Percentiles rank a stretch among this genome's conserved stretches.
These are phyloP conservation scores for Keiferia lycopersicella DNA, from an alignment of 2,888 invertebrate species.

Conservation along the genomic window DNA sequence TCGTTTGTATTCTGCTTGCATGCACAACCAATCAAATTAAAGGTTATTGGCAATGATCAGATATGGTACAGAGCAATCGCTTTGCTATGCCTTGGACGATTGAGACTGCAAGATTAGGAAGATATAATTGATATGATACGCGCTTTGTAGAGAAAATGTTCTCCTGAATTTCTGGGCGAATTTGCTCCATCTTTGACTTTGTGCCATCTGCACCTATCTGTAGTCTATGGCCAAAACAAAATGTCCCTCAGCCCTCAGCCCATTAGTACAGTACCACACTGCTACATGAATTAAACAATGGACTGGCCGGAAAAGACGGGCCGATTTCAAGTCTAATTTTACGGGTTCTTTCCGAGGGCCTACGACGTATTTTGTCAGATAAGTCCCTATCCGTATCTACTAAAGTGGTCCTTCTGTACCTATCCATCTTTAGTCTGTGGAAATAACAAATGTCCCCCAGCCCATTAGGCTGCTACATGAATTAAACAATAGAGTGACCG, in stretches of 20 bases:
- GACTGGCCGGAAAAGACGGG: conserved; percentile 1
- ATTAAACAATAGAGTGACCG: conserved; percentile 30
- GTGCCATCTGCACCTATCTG: not conserved
- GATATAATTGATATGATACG: no score
- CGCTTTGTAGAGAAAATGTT: no score
- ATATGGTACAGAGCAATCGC: not conserved
- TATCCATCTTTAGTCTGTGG: not conserved
- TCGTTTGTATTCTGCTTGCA: conserved; percentile 38
- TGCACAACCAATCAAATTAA: conserved; percentile 40
- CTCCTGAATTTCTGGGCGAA: no score
- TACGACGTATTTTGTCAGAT: no score
- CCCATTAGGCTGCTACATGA: conserved; percentile 28
- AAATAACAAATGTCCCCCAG: not conserved
- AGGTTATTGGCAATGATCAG: conserved; percentile 31
- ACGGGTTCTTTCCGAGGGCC: no score
- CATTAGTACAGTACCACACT: no score
- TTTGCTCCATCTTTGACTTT: no score
- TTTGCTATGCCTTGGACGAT: no score
- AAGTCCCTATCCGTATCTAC: no score
- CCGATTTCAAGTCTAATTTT: not conserved
- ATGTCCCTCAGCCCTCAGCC: conserved; percentile 8
- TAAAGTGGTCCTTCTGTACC: not conserved
- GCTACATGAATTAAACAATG: conserved; percentile 33
- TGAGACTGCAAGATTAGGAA: no score
- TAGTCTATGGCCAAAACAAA: not conserved